Evolutionary conservation across 2,113 vertebrate genomes (phyloP).

Genomic region (Muntiacus reevesi): DNA sequence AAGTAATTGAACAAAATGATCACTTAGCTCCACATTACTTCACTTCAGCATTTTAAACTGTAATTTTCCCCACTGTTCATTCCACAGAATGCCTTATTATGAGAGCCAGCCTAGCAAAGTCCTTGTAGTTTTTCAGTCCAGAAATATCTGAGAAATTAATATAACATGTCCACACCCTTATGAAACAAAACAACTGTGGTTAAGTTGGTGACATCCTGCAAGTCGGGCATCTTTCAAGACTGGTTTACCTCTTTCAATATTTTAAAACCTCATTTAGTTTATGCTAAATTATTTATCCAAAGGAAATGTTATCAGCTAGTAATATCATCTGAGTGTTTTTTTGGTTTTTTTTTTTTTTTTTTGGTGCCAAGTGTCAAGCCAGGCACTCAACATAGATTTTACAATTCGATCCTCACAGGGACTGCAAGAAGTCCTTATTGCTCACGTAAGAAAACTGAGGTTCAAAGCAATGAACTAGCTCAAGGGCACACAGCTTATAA

Average conservation of each 20-base stretch:
- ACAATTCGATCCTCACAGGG: background rate
- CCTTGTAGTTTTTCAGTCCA: background rate
- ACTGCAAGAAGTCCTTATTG: background rate
- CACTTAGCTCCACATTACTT: constrained; percentile 44
- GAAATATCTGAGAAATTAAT: background rate
- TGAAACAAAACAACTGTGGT: background rate
- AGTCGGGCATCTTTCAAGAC: background rate
- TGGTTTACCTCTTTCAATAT: constrained; percentile 6
- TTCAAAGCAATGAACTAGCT: background rate
- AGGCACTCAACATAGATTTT: background rate
- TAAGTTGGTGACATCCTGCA: background rate
- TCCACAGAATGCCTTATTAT: background rate
- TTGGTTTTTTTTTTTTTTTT: background rate
- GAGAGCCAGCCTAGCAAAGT: background rate
- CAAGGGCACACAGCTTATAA: background rate
- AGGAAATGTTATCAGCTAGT: background rate
- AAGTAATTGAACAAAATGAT: constrained; percentile 60
- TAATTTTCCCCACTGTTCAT: background rate
- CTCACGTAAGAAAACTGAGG: background rate
- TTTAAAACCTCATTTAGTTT: background rate
- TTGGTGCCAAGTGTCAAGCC: background rate
- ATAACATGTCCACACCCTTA: background rate
- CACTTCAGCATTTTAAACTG: background rate
- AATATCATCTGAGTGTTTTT: background rate
- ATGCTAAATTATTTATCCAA: background rate